These are phyloP conservation scores for Euproctis similis DNA, from an alignment of 2,888 invertebrate genomes.

Conservation along the genomic window DNA sequence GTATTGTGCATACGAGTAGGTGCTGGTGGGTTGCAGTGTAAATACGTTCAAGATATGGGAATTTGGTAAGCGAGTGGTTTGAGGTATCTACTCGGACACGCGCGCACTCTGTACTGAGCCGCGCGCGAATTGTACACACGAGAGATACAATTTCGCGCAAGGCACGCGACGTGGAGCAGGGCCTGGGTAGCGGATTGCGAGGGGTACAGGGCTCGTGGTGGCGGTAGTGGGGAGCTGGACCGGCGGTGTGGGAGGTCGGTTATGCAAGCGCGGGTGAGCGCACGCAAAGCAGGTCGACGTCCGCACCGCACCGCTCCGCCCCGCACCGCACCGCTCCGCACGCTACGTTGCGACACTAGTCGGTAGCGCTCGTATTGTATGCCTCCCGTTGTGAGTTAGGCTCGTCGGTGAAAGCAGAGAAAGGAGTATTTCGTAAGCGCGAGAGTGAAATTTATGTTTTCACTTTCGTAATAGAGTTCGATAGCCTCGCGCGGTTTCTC, in stretches of 20 bases:
- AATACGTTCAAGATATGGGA: conserved; percentile 56
- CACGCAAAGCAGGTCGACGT: conserved; percentile 81
- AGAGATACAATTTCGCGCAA: conserved; percentile 61
- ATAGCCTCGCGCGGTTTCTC: conserved; percentile 36
- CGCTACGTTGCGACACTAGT: conserved; percentile 54
- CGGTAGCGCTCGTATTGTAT: conserved; percentile 26
- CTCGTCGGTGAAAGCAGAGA: conserved; percentile 68
- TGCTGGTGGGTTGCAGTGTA: conserved; percentile 26
- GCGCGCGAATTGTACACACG: conserved; percentile 36
- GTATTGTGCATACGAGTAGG: too few relatives aligned
- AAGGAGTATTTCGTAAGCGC: conserved; percentile 73
- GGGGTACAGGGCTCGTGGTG: conserved; percentile 12
- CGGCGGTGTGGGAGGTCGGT: conserved; percentile 56
- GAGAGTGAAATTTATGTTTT: conserved; percentile 74
- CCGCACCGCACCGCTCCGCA: conserved; percentile 44
- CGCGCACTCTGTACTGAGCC: conserved; percentile 38
- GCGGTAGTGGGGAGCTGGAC: conserved; percentile 29
- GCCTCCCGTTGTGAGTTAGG: conserved; percentile 16
- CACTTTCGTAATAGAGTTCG: conserved; percentile 68
- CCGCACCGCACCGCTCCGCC: conserved; percentile 58
- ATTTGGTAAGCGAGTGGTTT: conserved; percentile 40
- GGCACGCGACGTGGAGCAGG: conserved; percentile 16
- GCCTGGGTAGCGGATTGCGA: conserved; percentile 16
- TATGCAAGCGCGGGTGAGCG: conserved; percentile 78
- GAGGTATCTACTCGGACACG: too few relatives aligned